Evolutionary conservation across 2,797 vertebrate genomes (phyloP).

Genomic region (Crenuchus spilurus): DNA sequence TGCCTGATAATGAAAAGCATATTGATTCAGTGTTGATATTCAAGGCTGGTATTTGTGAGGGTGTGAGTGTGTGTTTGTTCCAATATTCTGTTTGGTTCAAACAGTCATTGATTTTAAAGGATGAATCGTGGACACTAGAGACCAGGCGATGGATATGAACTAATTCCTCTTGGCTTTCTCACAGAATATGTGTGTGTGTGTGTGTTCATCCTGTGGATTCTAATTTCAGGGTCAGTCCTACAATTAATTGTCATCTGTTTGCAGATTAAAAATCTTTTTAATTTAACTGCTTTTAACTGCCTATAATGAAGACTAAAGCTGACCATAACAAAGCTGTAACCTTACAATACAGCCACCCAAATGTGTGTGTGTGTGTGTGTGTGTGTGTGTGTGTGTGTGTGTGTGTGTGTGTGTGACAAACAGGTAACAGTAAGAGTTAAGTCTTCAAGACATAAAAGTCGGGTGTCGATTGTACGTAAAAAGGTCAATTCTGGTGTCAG

Average conservation of each 20-base stretch:
- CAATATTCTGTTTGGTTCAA: conserved; percentile 19
- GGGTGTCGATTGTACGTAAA: too few relatives aligned
- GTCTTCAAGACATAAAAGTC: too few relatives aligned
- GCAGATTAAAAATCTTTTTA: not conserved
- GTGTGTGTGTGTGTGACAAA: too few relatives aligned
- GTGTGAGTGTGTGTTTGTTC: conserved; percentile 42
- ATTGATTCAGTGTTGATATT: conserved; percentile 1
- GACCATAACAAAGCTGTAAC: not conserved
- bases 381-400: too few relatives aligned
- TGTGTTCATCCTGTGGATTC: not conserved
- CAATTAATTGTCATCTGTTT: not conserved
- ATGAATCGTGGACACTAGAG: conserved; percentile 1
- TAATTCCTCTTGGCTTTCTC: not conserved
- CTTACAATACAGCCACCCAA: not conserved
- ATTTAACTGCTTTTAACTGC: not conserved
- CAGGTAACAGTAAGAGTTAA: too few relatives aligned
- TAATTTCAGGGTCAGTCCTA: not conserved
- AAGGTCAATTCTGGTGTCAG: too few relatives aligned
- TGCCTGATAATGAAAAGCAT: conserved; percentile 57
- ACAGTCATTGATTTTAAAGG: conserved; percentile 8
- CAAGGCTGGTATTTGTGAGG: conserved; percentile 4
- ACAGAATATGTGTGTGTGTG: not conserved
- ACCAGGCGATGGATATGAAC: conserved; percentile 1
- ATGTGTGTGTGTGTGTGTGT: not conserved
- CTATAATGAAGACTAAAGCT: not conserved